Conservation (phyloP, 2,113 vertebrate genomes). For the Neogobius melanostomus region DNA sequence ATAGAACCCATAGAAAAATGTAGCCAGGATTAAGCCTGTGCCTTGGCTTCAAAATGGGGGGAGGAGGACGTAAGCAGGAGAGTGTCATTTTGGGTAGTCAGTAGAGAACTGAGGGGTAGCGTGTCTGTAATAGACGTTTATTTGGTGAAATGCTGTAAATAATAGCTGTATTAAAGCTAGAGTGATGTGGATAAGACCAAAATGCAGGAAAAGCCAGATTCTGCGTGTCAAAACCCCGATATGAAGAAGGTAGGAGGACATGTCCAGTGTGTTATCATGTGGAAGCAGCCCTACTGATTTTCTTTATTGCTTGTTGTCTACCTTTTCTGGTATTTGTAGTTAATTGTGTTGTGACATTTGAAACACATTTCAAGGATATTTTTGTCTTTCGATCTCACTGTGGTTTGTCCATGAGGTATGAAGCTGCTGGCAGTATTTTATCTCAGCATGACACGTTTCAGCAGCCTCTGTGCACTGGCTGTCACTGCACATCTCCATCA, state of each 20-base stretch:
- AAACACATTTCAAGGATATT: conserved; percentile 19
- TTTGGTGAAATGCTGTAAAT: conserved; percentile 50
- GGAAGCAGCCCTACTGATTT: not conserved
- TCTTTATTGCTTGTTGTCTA: not conserved
- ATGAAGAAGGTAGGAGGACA: conserved; percentile 66
- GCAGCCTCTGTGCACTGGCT: conserved; percentile 20
- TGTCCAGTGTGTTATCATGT: conserved; percentile 3
- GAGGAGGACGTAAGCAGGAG: conserved; percentile 28
- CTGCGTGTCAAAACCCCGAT: conserved; percentile 46
- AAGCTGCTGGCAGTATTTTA: conserved; percentile 22
- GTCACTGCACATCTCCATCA: conserved; percentile 61
- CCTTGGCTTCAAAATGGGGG: conserved; percentile 40
- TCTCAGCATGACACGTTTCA: conserved; percentile 26
- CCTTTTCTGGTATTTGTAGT: not conserved
- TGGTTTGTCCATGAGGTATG: conserved; percentile 36
- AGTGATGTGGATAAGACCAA: conserved; percentile 50
- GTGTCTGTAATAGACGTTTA: conserved; percentile 44
- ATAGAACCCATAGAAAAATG: conserved; percentile 55
- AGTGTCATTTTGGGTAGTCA: conserved; percentile 33
- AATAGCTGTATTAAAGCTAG: conserved; percentile 39
- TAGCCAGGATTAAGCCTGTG: conserved; percentile 65
- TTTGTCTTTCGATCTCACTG: conserved; percentile 1
- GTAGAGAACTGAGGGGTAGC: conserved; percentile 3
- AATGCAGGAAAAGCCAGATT: conserved; percentile 71
- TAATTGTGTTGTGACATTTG: not conserved